A percentile compares a stretch with the other conserved stretches of the same genome.
These are phyloP conservation scores for Verasper variegatus DNA, from an alignment of 2,113 vertebrate species.

Conservation along the genomic window DNA sequence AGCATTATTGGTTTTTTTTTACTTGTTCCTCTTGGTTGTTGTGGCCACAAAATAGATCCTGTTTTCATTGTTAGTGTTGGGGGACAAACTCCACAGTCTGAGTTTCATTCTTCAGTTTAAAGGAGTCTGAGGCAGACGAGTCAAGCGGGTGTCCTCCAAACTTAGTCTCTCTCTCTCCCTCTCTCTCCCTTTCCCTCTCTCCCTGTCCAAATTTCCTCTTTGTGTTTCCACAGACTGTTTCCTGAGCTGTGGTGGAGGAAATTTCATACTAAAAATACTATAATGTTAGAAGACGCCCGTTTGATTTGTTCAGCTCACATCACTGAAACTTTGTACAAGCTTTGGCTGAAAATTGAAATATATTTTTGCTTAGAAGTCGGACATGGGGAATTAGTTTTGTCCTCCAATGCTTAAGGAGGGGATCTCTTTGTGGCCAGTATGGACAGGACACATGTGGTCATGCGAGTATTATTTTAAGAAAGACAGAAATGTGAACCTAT, in stretches of 20 bases:
- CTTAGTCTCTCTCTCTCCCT: background rate
- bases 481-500: constrained; percentile 9
- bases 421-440: background rate
- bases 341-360: background rate
- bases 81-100: background rate
- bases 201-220: constrained; percentile 2
- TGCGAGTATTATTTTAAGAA: background rate
- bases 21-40: background rate
- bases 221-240: constrained; percentile 17
- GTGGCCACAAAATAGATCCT: background rate
- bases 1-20: background rate
- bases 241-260: background rate
- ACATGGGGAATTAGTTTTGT: no score
- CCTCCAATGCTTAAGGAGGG: background rate
- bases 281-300: background rate
- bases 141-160: background rate
- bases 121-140: background rate
- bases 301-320: background rate
- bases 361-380: no score
- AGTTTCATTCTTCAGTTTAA: constrained; percentile 1
- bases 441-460: background rate
- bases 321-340: background rate
- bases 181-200: no score
- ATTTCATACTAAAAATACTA: background rate
- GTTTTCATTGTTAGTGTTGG: background rate